These are phyloP conservation scores for Taphrorychus bicolor DNA, from an alignment of 2,888 invertebrate genomes.

Conservation along the genomic window DNA sequence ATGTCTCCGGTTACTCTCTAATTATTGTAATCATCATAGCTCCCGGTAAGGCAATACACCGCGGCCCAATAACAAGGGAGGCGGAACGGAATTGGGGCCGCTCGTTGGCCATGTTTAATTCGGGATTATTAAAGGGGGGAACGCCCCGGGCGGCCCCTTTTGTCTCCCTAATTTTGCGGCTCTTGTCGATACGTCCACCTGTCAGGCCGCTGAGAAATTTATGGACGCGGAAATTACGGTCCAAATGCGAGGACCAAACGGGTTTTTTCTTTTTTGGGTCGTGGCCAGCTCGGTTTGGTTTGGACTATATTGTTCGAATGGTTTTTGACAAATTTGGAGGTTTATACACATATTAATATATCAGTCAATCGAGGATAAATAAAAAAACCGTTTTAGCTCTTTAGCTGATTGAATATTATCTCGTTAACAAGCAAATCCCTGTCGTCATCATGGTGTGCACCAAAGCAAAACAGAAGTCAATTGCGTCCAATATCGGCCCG, in stretches of 20 bases:
- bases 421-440: not conserved
- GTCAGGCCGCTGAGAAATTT: constrained; percentile 21
- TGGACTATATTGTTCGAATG: not conserved
- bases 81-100: constrained; percentile 25
- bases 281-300: not conserved
- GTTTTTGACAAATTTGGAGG: not conserved
- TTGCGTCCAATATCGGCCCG: not conserved
- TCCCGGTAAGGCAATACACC: constrained; percentile 7
- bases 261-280: constrained; percentile 3
- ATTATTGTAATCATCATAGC: constrained; percentile 10
- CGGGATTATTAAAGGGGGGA: constrained; percentile 30
- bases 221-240: constrained; percentile 26
- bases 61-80: constrained; percentile 29
- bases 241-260: constrained; percentile 5
- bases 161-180: constrained; percentile 27
- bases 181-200: constrained; percentile 15
- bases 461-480: not conserved
- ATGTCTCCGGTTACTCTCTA: too few relatives aligned
- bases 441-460: not conserved
- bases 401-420: too few relatives aligned
- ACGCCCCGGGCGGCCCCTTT: constrained; percentile 30
- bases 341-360: too few relatives aligned
- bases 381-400: too few relatives aligned
- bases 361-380: too few relatives aligned
- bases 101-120: constrained; percentile 31